Evolutionary conservation across 2,113 vertebrate species (phyloP).

Genomic region (Forbesichthys papilliferus): DNA sequence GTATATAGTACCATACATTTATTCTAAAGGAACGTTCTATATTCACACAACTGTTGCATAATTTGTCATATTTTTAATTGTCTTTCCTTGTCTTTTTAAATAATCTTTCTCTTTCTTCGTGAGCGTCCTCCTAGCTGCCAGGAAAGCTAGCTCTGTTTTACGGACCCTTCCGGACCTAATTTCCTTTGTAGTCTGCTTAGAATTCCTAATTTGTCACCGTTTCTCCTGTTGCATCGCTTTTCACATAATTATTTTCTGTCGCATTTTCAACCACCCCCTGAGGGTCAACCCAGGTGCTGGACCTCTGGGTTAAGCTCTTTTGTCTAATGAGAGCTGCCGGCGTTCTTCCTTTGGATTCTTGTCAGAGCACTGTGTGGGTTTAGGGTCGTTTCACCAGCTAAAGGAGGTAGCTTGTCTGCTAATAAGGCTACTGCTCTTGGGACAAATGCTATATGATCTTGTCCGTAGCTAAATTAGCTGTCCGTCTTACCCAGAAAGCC

Average conservation of each 20-base stretch:
- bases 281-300: neutral
- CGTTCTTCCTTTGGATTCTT: neutral
- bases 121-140: neutral
- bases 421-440: neutral
- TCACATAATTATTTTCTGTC: neutral
- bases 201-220: neutral
- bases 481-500: neutral
- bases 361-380: neutral
- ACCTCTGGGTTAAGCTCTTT: neutral
- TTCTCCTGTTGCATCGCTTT: neutral
- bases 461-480: neutral
- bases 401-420: neutral
- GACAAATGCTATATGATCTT: slow-evolving; percentile 12
- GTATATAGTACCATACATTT: neutral
- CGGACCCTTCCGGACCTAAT: neutral
- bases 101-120: neutral
- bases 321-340: neutral
- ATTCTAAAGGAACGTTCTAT: neutral
- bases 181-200: neutral
- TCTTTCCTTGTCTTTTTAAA: neutral
- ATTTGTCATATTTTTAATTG: too few relatives aligned
- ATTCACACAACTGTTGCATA: too few relatives aligned
- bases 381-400: neutral
- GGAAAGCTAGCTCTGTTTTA: neutral
- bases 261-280: neutral